Conservation (phyloP, 2,888 invertebrate species). For the Dryocosmus kuriphilus region DNA sequence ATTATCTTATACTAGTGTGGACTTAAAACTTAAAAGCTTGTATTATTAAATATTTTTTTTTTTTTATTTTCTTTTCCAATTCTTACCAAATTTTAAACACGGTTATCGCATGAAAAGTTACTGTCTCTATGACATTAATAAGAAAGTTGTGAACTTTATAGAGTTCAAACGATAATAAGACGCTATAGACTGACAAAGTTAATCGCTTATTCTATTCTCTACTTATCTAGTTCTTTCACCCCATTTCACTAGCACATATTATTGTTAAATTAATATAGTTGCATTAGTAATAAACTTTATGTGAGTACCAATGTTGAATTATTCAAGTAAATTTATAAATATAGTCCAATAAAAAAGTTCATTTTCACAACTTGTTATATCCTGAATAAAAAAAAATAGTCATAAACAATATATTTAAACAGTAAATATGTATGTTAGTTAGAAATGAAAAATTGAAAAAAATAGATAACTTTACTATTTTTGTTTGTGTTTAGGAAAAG, state of each 20-base stretch:
- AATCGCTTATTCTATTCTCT: conserved; percentile 44
- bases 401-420: too few relatives aligned
- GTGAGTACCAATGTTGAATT: too few relatives aligned
- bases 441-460: not conserved
- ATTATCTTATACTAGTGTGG: too few relatives aligned
- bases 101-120: not conserved
- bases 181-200: conserved; percentile 12
- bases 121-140: not conserved
- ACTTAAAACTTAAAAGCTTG: too few relatives aligned
- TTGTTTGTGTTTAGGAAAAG: conserved; percentile 63
- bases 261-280: not conserved
- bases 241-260: not conserved
- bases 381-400: too few relatives aligned
- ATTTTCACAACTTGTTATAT: too few relatives aligned
- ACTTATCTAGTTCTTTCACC: conserved; percentile 26
- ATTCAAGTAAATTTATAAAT: too few relatives aligned
- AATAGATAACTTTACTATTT: not conserved
- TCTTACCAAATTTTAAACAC: not conserved
- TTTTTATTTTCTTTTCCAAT: not conserved
- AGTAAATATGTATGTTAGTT: too few relatives aligned
- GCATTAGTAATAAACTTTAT: not conserved
- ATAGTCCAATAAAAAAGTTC: too few relatives aligned
- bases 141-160: conserved; percentile 51
- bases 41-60: too few relatives aligned
- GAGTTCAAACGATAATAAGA: conserved; percentile 67